Conservation (phyloP, 2,797 vertebrate species). For the Spheniscus humboldti region DNA sequence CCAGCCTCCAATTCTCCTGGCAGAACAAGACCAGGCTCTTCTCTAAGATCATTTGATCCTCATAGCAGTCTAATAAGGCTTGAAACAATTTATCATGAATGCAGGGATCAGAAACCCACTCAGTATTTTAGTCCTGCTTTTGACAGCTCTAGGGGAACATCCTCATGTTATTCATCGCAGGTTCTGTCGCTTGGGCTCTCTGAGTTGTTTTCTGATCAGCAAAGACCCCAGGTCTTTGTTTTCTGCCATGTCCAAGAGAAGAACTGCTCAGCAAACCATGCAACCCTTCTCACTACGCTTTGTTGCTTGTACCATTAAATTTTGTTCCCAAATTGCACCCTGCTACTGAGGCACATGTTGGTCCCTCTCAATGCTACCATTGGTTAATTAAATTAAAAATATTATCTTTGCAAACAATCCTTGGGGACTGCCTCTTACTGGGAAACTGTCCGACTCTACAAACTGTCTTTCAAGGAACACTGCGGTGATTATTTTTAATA, state of each 20-base stretch:
- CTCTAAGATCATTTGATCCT: neutral
- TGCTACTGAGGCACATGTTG: neutral
- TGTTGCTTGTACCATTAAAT: neutral
- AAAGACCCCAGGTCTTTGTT: neutral
- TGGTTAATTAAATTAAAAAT: constrained; percentile 16
- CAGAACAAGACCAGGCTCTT: neutral
- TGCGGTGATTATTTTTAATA: neutral
- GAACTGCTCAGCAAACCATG: neutral
- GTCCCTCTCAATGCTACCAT: neutral
- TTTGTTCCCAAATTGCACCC: neutral
- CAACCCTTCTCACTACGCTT: neutral
- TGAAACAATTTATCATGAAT: neutral
- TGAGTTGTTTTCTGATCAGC: neutral
- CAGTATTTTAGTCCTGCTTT: neutral
- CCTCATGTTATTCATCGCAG: neutral
- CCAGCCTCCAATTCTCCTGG: neutral
- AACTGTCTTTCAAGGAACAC: neutral
- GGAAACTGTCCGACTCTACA: neutral
- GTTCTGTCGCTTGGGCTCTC: neutral
- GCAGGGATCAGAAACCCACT: neutral
- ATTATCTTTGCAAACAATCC: neutral
- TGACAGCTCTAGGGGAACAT: neutral
- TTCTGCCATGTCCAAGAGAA: neutral
- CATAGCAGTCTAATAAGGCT: neutral
- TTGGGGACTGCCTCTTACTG: neutral